Base-by-base conservation (phyloP, 2,888 invertebrate genomes). In the Barypeithes pellucidus region DNA sequence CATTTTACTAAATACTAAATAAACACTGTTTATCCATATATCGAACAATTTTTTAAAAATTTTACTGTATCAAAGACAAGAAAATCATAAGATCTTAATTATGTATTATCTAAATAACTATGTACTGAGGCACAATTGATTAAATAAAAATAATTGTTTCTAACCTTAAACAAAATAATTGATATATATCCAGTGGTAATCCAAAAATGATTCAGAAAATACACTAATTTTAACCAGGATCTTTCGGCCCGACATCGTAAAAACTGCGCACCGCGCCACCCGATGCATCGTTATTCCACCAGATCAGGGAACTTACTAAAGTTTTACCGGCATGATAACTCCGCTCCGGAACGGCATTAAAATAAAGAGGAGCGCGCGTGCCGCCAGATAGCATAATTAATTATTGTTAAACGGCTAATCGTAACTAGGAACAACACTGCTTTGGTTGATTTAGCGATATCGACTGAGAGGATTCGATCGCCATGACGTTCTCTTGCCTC, bases 301-400 rank as follows among this genome's bases (percentile, higher is more conserved):
- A 22, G 33, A 7, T 33, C 63, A 36, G 63, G n/a, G 50, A 50
- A 63, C 50, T 63, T 63, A 63, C 63, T 63, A 54, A 50, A 63
- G 33, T 63, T 63, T 63, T 24, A 50, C 63, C 50, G 63, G 63
- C 36, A 63, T 50, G 63, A 63, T 63, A 63, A 50, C 50, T 36
- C 20, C 18, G 63, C 63, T 63, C 63, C 63, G 63, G 50, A 62
- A 45, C 62, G 45, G 43, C 50, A 22, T 24, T 50, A 63, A 63
- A 50, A 33, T 63, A 47, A 50, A 39, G 29, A 41, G 41, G 39
- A 29, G 47, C 63, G 63, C 50, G 63, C 50, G 63, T 63, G 63
- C 63, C 63, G 47, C 29, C 20, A 12, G 39, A 33, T 29, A 24
- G 14, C 22, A n/a, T n/a, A n/a, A n/a, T 50, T 52, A 54, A 54